Evolutionary conservation across 2,888 invertebrate genomes (phyloP), one percentile per base, ranked within the genome.

Genomic region (Eulithis prunata): DNA sequence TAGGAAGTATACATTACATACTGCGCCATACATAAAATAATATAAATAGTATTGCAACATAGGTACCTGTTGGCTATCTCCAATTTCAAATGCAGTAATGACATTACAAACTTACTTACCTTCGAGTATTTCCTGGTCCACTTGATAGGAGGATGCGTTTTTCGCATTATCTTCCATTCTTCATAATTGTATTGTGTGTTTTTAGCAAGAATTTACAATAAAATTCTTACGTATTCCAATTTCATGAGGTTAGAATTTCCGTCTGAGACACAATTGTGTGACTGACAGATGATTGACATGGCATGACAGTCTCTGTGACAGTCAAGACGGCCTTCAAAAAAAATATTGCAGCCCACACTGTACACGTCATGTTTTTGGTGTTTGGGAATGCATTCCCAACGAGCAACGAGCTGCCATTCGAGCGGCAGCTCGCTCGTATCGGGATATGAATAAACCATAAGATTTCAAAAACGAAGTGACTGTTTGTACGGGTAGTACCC

Each of bases 161-260:
- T 90, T 92, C 79, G 81, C 86, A 82, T 88, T 88, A 88, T 92
- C 92, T 88, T 91, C 92, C 93, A 93, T 93, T 90, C 92, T 93
- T 91, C 92, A 93, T 92, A 88, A 87, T 92, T 90, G 83, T 75
- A 80, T 83, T 79, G 75, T 83, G 46, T 82, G 78, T 82, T 81
- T 77, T 72, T 71, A 81, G 76, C 80, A 77, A 80, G 81, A 85
- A 83, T 79, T 80, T 77, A 72, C 72, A 74, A 70, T 73, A 79
- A 49, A 75, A 78, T 74, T 82, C 74, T 81, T 78, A 76, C 79
- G 77, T 74, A 83, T 80, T 72, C 75, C 76, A 73, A 78, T 74
- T 78, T 75, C 76, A 75, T 75, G 77, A 85, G 84, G 84, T 85
- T 86, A 84, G 60, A 70, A 71, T 72, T 70, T 70, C 64, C 63